These are phyloP conservation scores for Cepaea hortensis DNA, from an alignment of 2,888 invertebrate genomes.

Conservation along the genomic window DNA sequence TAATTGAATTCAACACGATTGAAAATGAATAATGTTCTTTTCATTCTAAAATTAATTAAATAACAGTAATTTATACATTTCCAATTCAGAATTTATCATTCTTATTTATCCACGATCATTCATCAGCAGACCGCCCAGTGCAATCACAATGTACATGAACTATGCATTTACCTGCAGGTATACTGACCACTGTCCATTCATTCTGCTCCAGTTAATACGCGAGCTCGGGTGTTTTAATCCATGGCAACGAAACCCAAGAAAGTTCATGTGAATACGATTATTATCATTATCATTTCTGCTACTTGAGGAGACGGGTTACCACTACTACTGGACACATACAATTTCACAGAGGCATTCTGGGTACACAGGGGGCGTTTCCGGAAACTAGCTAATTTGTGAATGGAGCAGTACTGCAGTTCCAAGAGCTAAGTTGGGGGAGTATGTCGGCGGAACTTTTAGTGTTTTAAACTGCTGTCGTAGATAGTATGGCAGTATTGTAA, in stretches of 20 bases:
- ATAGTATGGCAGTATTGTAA: too few species aligned
- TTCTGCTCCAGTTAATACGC: not conserved
- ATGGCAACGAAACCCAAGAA: not conserved
- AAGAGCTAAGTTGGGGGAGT: not conserved
- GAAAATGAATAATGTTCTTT: too few species aligned
- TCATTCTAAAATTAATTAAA: too few species aligned
- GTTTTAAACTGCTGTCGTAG: not conserved
- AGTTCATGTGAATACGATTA: slow-evolving; percentile 20
- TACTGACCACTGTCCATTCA: not conserved
- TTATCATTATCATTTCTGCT: slow-evolving; percentile 24
- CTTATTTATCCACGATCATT: too few species aligned
- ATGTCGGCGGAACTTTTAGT: too few species aligned
- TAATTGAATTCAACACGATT: too few species aligned
- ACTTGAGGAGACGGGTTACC: not conserved
- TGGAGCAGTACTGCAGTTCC: slow-evolving; percentile 43
- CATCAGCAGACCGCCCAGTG: too few species aligned
- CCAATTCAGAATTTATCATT: too few species aligned
- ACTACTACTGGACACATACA: slow-evolving; percentile 31
- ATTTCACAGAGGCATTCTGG: slow-evolving; percentile 41
- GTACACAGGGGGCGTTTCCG: slow-evolving; percentile 45
- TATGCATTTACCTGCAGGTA: not conserved
- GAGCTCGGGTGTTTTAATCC: not conserved
- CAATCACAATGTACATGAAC: not conserved
- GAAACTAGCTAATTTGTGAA: slow-evolving; percentile 35
- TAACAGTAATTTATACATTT: too few species aligned